A percentile compares a stretch with the other conserved stretches of the same genome.
Evolutionary conservation across 35 echinoderm and acorn worm genomes (phyloP).

Genomic region (Anneissia japonica): DNA sequence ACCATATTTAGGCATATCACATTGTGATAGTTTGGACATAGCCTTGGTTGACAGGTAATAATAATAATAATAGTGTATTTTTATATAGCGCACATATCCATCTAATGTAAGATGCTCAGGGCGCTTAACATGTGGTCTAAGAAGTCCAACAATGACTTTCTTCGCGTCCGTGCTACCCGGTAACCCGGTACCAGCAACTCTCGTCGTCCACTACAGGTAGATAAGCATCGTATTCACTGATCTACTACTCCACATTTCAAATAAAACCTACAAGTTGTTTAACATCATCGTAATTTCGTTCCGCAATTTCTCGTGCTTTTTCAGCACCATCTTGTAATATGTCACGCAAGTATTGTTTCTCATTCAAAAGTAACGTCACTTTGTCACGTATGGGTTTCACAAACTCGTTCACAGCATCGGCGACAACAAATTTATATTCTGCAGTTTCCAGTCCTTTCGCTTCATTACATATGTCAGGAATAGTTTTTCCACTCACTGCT

Average conservation of each 20-base stretch:
- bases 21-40: no score
- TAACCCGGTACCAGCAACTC: no score
- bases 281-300: constrained; percentile 61
- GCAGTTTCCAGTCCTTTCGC: constrained; percentile 51
- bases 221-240: no score
- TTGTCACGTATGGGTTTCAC: constrained; percentile 71
- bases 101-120: no score
- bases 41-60: no score
- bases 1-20: no score
- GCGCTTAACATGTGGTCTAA: no score
- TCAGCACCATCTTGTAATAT: constrained; percentile 54
- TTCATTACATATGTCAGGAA: constrained; percentile 54
- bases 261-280: constrained; percentile 68
- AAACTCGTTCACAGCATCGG: constrained; percentile 64
- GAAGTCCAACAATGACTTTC: no score
- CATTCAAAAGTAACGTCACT: constrained; percentile 34
- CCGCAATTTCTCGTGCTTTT: constrained; percentile 61
- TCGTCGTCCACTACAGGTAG: no score
- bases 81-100: no score
- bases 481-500: constrained; percentile 36
- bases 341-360: constrained; percentile 53
- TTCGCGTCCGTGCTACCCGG: no score
- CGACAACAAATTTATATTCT: constrained; percentile 77
- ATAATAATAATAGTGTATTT: no score
- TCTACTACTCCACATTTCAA: background rate